phyloP scores from a whole-genome alignment of 1,140 invertebrate species.

The Coelopa frigida region DNA sequence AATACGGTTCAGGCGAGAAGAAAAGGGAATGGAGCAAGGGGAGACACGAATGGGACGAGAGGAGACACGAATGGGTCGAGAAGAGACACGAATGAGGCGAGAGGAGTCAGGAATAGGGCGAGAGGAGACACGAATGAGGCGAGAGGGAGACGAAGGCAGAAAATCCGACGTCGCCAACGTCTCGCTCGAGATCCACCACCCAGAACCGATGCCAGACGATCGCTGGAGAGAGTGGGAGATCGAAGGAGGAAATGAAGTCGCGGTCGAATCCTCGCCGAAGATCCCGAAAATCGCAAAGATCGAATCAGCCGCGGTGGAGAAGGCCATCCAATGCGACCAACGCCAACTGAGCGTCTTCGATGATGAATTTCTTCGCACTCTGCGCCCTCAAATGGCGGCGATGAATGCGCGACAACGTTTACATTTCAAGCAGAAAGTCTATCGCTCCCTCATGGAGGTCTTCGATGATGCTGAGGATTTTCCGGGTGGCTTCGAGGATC shows the following conservation, averaged over 20 bases:
- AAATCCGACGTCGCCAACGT: background rate
- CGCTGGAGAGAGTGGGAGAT: background rate
- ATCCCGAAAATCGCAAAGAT: background rate
- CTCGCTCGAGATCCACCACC: too few species aligned
- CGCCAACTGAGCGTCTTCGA: background rate
- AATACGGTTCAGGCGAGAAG: too few species aligned
- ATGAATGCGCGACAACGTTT: conserved; percentile 7
- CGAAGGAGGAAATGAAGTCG: background rate
- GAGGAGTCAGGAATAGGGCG: too few species aligned
- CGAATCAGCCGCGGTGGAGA: background rate
- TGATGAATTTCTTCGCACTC: background rate
- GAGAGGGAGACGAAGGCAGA: background rate
- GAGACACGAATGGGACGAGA: too few species aligned
- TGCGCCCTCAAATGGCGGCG: background rate
- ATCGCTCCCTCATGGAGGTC: background rate
- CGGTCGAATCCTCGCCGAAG: background rate
- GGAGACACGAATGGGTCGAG: background rate
- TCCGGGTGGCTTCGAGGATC: background rate
- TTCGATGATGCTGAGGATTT: conserved; percentile 3
- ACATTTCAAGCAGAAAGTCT: conserved; percentile 2
- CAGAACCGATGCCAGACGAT: background rate
- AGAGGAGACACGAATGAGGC: background rate
- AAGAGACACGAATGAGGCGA: too few species aligned
- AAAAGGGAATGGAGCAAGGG: too few species aligned
- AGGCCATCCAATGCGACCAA: too few species aligned